phyloP scores from a whole-genome alignment of 2,113 vertebrate genomes.

The Gopherus flavomarginatus region DNA sequence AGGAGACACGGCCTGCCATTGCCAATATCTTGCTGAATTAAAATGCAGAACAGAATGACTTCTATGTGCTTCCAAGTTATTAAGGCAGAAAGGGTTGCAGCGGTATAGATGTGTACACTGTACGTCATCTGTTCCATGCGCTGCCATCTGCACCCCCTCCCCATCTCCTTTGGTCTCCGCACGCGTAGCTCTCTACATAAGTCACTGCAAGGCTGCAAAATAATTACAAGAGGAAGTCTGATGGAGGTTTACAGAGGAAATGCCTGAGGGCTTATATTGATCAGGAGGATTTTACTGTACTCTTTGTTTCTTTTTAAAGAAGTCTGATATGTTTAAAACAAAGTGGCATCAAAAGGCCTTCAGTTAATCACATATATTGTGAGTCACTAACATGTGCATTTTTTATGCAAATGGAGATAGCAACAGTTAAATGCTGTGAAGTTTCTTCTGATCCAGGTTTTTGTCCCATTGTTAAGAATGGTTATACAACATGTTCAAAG shows the following conservation, averaged over 20 bases:
- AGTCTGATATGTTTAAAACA: not conserved
- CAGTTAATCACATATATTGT: not conserved
- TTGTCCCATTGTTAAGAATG: not conserved
- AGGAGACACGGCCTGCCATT: not conserved
- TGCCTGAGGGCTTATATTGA: not conserved
- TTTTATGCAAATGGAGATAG: accelerated
- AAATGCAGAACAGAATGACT: not conserved
- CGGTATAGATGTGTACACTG: no score
- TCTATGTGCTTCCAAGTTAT: not conserved
- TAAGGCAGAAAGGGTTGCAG: not conserved
- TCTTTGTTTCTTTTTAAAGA: not conserved
- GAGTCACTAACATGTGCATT: accelerated
- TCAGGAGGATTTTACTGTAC: accelerated
- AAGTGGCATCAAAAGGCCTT: not conserved
- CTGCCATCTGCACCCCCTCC: no score
- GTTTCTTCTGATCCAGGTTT: not conserved
- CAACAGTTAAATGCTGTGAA: not conserved
- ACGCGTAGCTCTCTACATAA: not conserved
- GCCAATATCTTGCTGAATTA: not conserved
- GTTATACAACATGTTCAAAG: not conserved
- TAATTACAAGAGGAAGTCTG: not conserved
- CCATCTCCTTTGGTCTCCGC: not conserved
- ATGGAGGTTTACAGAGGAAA: not conserved
- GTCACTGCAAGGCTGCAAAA: not conserved
- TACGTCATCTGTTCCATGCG: accelerated